phyloP scores from a whole-genome alignment of 37 sponge, comb jelly and placozoan genomes.

The Halichondria panicea region DNA sequence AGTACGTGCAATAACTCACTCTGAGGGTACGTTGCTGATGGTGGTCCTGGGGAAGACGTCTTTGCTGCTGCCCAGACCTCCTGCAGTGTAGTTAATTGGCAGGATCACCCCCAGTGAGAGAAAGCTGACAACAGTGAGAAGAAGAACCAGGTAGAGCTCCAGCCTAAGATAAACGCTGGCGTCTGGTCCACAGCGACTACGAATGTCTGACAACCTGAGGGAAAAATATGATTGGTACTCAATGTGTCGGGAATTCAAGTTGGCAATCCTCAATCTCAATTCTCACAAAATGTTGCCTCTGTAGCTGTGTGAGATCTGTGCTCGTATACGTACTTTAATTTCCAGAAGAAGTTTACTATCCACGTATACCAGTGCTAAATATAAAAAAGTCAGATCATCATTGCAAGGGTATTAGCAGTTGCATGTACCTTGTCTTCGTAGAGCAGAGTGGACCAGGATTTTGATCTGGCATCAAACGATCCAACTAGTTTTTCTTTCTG shows the following conservation, averaged over 20 bases:
- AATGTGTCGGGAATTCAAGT: not conserved
- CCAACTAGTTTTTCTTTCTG: slow-evolving; percentile 2
- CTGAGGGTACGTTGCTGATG: slow-evolving; percentile 32
- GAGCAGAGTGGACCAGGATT: slow-evolving; percentile 16
- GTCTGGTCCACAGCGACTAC: slow-evolving; percentile 58
- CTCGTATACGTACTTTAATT: slow-evolving; percentile 8
- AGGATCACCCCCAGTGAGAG: slow-evolving; percentile 49
- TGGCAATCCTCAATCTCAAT: not conserved
- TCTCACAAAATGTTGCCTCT: not conserved
- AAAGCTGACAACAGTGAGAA: slow-evolving; percentile 19
- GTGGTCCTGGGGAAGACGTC: slow-evolving; percentile 45
- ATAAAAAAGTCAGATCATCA: not conserved
- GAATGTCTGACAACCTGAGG: slow-evolving; percentile 5
- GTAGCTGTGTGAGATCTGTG: not conserved
- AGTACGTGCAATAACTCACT: not conserved
- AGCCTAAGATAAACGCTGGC: slow-evolving; percentile 46
- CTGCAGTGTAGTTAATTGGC: slow-evolving; percentile 52
- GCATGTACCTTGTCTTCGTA: slow-evolving; percentile 19
- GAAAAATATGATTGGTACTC: not conserved
- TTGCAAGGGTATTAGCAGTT: not conserved
- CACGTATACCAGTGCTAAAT: slow-evolving; percentile 42
- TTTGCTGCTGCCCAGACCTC: slow-evolving; percentile 10
- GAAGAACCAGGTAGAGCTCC: slow-evolving; percentile 25
- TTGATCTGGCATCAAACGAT: not conserved
- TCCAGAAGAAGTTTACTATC: slow-evolving; percentile 43